phyloP scores from a whole-genome alignment of 1,140 invertebrate species.

The Musca vetustissima region DNA sequence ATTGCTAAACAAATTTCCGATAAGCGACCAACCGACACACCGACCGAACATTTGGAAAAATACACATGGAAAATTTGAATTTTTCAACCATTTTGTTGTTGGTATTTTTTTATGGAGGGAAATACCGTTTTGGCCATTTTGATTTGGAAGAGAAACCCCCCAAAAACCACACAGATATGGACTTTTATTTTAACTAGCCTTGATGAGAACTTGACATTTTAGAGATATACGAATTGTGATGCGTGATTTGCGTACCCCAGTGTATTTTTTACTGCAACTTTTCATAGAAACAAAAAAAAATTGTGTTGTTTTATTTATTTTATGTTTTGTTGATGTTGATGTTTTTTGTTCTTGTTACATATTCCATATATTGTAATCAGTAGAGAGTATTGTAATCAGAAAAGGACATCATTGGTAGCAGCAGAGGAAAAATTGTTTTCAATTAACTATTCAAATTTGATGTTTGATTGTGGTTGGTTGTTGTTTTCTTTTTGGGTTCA shows the following conservation, averaged over 20 bases:
- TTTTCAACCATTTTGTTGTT: conserved; percentile 5
- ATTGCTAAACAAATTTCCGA: conserved; percentile 2
- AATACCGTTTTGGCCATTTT: neutral
- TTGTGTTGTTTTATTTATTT: neutral
- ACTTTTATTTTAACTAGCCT: conserved; percentile 1
- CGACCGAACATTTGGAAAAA: too few species aligned
- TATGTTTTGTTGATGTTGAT: neutral
- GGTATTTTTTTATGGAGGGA: neutral
- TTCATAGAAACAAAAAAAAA: neutral
- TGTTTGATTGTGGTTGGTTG: too few species aligned
- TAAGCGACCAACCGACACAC: too few species aligned
- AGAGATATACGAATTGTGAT: neutral
- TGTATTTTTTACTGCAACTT: too few species aligned
- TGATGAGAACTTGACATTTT: conserved; percentile 5
- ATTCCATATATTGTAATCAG: too few species aligned
- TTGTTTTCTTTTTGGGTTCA: too few species aligned
- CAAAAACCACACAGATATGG: too few species aligned
- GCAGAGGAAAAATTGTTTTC: too few species aligned
- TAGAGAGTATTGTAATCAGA: too few species aligned
- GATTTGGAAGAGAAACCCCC: neutral
- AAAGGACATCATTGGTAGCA: too few species aligned
- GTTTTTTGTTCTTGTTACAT: too few species aligned
- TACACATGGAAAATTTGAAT: conserved; percentile 6
- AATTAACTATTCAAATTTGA: too few species aligned
- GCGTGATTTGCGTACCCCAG: neutral